Base-by-base conservation (phyloP, 2,797 vertebrate genomes). In the Benthosema pterotum region DNA sequence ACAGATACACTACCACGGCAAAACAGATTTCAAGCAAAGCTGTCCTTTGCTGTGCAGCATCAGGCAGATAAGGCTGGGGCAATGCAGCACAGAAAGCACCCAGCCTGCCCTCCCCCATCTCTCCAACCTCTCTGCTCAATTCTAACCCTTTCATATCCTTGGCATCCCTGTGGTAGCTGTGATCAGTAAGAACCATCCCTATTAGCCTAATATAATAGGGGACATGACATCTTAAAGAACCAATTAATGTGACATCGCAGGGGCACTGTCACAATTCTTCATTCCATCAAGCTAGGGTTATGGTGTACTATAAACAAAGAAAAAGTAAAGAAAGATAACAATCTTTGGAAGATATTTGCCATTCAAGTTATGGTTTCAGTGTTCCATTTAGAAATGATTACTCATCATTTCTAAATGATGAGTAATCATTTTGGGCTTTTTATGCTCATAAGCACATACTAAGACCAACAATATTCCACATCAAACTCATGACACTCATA, bases 101-200 rank as follows among this genome's bases (percentile, higher is more conserved):
- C 63, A 28, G 52, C 42, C 55, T 28, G 52, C 49, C 60, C 42
- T 67, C 43, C 15, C 48, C 42, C 46, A 13, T 51, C 25, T 28
- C 48, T 9, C 49, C 57, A 43, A 49, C 57, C 70, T 46, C 61
- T 13, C 52, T 59, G 64, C 65, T 74, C 12, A 7, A 38, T 61
- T 62, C 63, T 68, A 80, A 81, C 72, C 69, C 83, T 79, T 83
- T 79, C 66, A 1, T 60, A 57, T 68, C 68, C 51, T 54, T 32
- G 52, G 52, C 63, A 64, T 51, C 74, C 78, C 65, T 57, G 69
- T 78, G 71, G 75, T 42, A 9, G 69, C 83, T 88, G 81, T 87
- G 82, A 88, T 73, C 71, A 38, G 32, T 42, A 71, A 45, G 57
- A 65, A 51, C 51, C 53, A 57, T 70, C 65, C 54, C 51, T 52